Evolutionary conservation across 2,113 vertebrate genomes (phyloP).

Genomic region (Sclerurus mexicanus): DNA sequence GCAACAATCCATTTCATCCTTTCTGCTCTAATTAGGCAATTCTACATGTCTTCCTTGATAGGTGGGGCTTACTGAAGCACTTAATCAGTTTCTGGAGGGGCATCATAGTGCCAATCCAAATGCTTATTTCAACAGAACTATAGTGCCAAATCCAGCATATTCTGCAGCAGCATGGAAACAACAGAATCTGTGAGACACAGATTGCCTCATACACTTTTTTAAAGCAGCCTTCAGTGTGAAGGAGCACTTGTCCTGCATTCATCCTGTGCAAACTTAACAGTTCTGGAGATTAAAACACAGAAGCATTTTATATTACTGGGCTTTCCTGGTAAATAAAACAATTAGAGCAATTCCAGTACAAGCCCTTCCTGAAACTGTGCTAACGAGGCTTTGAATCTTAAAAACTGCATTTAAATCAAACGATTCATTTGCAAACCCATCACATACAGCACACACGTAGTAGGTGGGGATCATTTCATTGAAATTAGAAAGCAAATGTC

Average conservation of each 20-base stretch:
- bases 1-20: conserved; percentile 27
- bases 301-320: neutral
- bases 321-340: conserved; percentile 34
- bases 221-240: neutral
- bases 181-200: conserved; percentile 27
- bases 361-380: neutral
- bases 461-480: conserved; percentile 74
- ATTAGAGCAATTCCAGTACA: conserved; percentile 5
- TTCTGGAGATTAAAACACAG: conserved; percentile 18
- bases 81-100: conserved; percentile 61
- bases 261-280: neutral
- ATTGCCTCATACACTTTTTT: neutral
- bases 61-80: conserved; percentile 58
- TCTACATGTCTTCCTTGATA: conserved; percentile 38
- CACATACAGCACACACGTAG: conserved; percentile 54
- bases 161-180: conserved; percentile 56
- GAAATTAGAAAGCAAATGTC: conserved; percentile 76
- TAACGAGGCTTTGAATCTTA: conserved; percentile 59
- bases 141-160: conserved; percentile 48
- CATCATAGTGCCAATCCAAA: neutral
- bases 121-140: conserved; percentile 37
- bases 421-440: conserved; percentile 66
- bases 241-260: neutral
- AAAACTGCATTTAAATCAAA: conserved; percentile 59
- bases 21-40: conserved; percentile 52